These are phyloP conservation scores for Caenorhabditis tropicalis DNA, from an alignment of 1,140 invertebrate genomes.

Conservation along the genomic window DNA sequence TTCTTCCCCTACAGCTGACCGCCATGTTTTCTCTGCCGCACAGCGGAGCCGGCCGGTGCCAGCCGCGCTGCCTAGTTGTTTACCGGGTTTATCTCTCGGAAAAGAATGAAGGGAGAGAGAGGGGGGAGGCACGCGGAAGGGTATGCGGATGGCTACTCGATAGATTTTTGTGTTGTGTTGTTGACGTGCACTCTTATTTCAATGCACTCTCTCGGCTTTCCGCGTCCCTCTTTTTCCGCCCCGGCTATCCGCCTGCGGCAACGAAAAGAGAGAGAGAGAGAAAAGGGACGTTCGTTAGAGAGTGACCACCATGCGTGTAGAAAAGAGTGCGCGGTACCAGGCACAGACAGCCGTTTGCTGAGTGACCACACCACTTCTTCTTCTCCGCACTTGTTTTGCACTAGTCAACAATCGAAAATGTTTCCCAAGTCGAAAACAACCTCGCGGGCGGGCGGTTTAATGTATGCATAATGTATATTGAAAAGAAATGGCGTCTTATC, in stretches of 20 bases:
- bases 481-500: conserved; percentile 15
- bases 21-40: conserved; percentile 31
- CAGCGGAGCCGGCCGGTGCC: conserved; percentile 29
- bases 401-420: conserved; percentile 44
- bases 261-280: neutral
- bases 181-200: conserved; percentile 13
- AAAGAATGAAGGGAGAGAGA: conserved; percentile 4
- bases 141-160: conserved; percentile 33
- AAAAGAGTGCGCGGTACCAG: conserved; percentile 39
- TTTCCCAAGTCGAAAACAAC: conserved; percentile 41
- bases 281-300: conserved; percentile 28
- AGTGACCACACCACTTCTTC: conserved; percentile 40
- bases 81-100: conserved; percentile 40
- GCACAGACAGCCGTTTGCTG: conserved; percentile 40
- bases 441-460: conserved; percentile 18
- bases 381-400: conserved; percentile 41
- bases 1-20: conserved; percentile 35
- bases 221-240: conserved; percentile 28
- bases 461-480: conserved; percentile 33
- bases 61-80: conserved; percentile 31
- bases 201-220: conserved; percentile 15
- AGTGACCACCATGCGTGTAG: conserved; percentile 39
- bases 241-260: conserved; percentile 12
- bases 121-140: neutral
- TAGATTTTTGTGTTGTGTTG: conserved; percentile 38